Evolutionary conservation across 2,113 vertebrate species (phyloP).

Genomic region (Alexandromys fortis): DNA sequence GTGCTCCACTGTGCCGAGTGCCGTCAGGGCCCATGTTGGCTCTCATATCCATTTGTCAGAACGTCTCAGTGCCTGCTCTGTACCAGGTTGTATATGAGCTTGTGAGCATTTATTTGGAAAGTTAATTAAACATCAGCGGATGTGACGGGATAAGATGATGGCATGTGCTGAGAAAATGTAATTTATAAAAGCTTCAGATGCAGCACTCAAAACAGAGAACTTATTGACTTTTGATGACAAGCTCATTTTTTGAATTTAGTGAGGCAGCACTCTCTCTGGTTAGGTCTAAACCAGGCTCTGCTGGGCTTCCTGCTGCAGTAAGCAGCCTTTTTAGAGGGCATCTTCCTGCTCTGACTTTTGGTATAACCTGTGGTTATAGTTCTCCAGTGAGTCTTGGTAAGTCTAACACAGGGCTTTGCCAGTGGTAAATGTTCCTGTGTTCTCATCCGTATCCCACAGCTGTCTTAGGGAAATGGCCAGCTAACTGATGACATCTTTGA

Average conservation of each 20-base stretch:
- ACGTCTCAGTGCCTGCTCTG: background rate
- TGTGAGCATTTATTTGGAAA: background rate
- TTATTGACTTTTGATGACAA: background rate
- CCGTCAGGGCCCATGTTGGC: rapidly evolving
- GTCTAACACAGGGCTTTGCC: background rate
- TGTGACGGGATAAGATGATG: background rate
- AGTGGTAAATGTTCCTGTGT: slow-evolving; percentile 37
- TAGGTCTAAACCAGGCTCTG: rapidly evolving
- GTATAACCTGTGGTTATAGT: background rate
- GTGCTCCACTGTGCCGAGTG: too few species aligned
- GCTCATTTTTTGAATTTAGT: background rate
- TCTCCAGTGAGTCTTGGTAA: background rate
- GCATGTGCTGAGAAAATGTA: background rate
- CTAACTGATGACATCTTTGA: slow-evolving; percentile 48
- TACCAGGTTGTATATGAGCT: background rate
- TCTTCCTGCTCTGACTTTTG: background rate
- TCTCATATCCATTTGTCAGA: background rate
- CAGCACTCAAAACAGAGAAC: background rate
- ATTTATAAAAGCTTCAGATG: background rate
- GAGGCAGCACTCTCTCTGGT: background rate
- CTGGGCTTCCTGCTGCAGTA: too few species aligned
- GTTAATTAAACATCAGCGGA: background rate
- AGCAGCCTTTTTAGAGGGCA: rapidly evolving
- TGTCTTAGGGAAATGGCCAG: slow-evolving; percentile 1
- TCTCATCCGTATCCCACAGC: slow-evolving; percentile 33